Conservation (phyloP, 2,888 invertebrate species). For the Orchesella flavescens region DNA sequence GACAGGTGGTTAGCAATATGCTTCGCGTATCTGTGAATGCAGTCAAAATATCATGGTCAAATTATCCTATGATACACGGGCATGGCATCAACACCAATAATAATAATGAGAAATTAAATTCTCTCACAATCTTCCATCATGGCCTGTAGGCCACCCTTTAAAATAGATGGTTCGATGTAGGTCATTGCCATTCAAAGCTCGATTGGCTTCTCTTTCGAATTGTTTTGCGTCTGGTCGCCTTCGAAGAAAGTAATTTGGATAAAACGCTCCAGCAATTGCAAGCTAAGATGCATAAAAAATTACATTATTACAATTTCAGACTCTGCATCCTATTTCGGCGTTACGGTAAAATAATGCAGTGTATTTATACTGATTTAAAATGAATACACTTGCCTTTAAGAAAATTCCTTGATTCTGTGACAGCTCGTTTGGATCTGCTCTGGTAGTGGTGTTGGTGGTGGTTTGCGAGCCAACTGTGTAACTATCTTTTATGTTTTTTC, state of each 20-base stretch:
- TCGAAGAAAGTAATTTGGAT: constrained; percentile 90
- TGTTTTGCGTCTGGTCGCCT: constrained; percentile 76
- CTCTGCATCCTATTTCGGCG: too few relatives aligned
- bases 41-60: too few relatives aligned
- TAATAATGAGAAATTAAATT: neutral
- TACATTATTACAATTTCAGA: neutral
- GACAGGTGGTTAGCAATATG: constrained; percentile 59
- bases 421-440: constrained; percentile 41
- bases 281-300: constrained; percentile 76
- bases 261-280: constrained; percentile 89
- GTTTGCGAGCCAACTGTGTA: too few relatives aligned
- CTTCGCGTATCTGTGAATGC: constrained; percentile 64
- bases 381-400: constrained; percentile 68
- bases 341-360: too few relatives aligned
- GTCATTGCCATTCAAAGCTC: constrained; percentile 82
- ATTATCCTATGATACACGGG: too few relatives aligned
- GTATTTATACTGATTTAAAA: too few relatives aligned
- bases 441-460: too few relatives aligned
- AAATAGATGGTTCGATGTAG: constrained; percentile 85
- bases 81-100: too few relatives aligned
- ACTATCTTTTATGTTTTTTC: constrained; percentile 25
- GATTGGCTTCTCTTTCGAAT: constrained; percentile 81
- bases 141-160: constrained; percentile 76
- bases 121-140: constrained; percentile 82
- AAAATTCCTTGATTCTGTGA: constrained; percentile 66